Evolutionary conservation across 2,113 vertebrate genomes (phyloP), one percentile per base, ranked within the genome.

Genomic region (Serilophus lunatus): DNA sequence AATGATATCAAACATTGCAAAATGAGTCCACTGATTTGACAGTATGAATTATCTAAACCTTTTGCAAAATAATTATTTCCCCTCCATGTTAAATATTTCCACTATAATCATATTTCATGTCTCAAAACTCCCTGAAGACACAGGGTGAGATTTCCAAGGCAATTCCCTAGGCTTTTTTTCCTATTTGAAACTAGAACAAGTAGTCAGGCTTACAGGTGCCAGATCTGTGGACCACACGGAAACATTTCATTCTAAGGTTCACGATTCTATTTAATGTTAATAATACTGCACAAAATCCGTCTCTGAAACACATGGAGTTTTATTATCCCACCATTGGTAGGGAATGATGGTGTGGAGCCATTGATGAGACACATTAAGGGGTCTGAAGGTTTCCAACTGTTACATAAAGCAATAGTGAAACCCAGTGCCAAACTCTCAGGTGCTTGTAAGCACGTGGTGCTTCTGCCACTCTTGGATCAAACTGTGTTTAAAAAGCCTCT

Each of bases 41-140:
- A 88, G 29, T 50, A 64, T 15, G 51, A 88, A 51, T 88, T 91
- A 81, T 42, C 70, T 77, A 76, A 92, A 79, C 24, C 33, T 70
- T 35, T 63, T 69, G 51, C 54, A 74, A 65, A 92, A 47, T 50
- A 71, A 53, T 81, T 74, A 38, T 85, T 94, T 75, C 59, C 24
- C 10, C 33, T 74, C 45, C 5, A 2, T 69, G 76, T 72, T 72
- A 65, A 86, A 40, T 63, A 63, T 77, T 61, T 85, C 9, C 80
- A 38, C 29, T 51, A 17, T 68, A 92, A 81, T 78, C 56, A 68
- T 18, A 50, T 63, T 82, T 80, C 18, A 9, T 13, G 4, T 18
- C 54, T 80, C 60, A 61, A 25, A 77, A n/a, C 66, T 83, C 76
- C 47, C 56, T 49, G 47, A 88, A 93, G 82, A 68, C 44, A 22